Base-by-base conservation (phyloP, 2,888 invertebrate genomes). In the Serripes groenlandicus region DNA sequence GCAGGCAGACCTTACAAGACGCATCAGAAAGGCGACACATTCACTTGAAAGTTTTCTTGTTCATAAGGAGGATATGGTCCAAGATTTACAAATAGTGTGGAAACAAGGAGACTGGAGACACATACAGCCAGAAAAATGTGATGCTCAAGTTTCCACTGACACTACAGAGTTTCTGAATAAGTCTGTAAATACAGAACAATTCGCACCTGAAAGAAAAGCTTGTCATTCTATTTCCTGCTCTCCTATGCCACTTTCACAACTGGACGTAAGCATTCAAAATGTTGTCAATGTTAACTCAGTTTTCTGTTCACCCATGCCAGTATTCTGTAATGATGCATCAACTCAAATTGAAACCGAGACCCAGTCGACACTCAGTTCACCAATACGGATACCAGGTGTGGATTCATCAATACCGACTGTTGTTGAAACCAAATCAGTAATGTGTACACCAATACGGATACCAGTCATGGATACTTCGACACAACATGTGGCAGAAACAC, bases 391-490 rank as follows among this genome's bases (percentile, higher is more conserved):
- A 21, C 58, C 75, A 64, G 58, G 23, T 9, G n/a, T 26, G n/a
- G 75, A 81, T 49, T 42, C 54, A 3, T 70, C 75, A 5, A 26
- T 75, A 3, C 80, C 75, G n/a, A 54, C 64, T 35, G 42, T 26
- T 4, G 56, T 26, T 28, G 76, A 81, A 26, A 81, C 56, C n/a
- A 64, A 58, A 23, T 76, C 75, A 26, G 62, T 69, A 4, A 70
- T 71, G 72, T 78, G 81, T 64, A 81, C 79, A 18, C 85, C 85
- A 21, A 79, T 78, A 21, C 54, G 35, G 2, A 5, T 73, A 56
- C 60, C 70, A 32, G 60, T 66, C 3, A 21, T 35, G 30, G 81
- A 85, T 68, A 42, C 58, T 37, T 73, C 81, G 15, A 37, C 62
- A n/a, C 85, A 85, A 66, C 49, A 79, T 71, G 76, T 35, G 34